Percentiles rank a stretch among this genome's conserved stretches.
phyloP scores from a whole-genome alignment of 2,888 invertebrate species.

The Metellina segmentata region DNA sequence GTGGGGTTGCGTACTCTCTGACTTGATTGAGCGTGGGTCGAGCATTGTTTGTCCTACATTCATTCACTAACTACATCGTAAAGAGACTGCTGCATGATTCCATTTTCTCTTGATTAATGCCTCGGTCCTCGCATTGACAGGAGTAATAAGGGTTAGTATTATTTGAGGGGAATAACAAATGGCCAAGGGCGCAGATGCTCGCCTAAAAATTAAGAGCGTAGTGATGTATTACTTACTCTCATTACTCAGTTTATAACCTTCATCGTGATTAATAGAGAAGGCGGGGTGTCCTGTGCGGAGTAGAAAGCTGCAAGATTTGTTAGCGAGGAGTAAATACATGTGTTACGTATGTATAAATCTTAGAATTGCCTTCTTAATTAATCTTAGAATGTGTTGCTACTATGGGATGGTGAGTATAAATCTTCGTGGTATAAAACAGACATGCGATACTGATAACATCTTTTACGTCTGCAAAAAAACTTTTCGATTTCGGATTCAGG shows the following conservation, averaged over 20 bases:
- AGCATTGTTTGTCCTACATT: not conserved
- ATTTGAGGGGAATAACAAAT: not conserved
- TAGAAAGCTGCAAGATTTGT: not conserved
- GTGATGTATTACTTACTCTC: not conserved
- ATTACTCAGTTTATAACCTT: not conserved
- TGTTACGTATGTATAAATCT: too few species aligned
- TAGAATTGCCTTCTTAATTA: too few species aligned
- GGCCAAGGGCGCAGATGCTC: not conserved
- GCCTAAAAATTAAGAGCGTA: not conserved
- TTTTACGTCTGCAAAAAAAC: too few species aligned
- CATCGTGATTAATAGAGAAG: not conserved
- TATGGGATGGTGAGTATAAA: too few species aligned
- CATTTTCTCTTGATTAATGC: not conserved
- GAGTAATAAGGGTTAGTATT: not conserved
- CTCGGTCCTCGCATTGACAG: not conserved
- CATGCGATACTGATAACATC: too few species aligned
- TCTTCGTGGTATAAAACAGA: too few species aligned
- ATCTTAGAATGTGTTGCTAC: too few species aligned
- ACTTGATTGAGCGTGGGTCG: not conserved
- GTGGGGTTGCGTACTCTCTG: not conserved
- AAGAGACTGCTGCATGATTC: not conserved
- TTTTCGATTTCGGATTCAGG: too few species aligned
- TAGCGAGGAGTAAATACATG: too few species aligned
- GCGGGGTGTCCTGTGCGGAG: not conserved
- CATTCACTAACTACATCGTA: not conserved